Evolutionary conservation across 2,113 vertebrate species (phyloP), one percentile per base, ranked within the genome.

Genomic region (Rana temporaria): DNA sequence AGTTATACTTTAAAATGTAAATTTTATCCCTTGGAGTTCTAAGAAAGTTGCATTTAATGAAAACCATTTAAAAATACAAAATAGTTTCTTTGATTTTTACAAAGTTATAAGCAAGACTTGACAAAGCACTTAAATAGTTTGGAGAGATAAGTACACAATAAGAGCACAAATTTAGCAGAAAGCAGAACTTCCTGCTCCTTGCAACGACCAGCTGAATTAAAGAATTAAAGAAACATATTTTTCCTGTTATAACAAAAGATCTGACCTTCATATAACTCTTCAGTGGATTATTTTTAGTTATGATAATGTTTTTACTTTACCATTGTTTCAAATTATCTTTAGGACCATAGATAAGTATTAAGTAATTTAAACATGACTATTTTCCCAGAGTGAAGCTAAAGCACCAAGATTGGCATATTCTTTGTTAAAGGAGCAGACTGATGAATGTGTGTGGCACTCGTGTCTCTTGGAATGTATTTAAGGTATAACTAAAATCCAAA

Each of bases 211-310:
- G 18, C 19, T 19, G 20, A 34, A 30, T 30, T 30, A 30, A 30
- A 30, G 52, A 74, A 74, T 38, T 60, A 60, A 74, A 74, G 52
- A 7, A 79, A 68, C 32, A 38, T 34, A 59, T 26, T 68, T 79
- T 79, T 69, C 65, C 77, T 79, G 77, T 68, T 66, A 55, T 32
- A 55, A 78, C 62, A 78, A 78, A 64, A 59, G 24, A 38, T n/a
- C 26, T 66, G 63, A 78, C 62, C 63, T 66, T 78, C 22, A 66
- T 18, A 32, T 55, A 42, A 55, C 75, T 55, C 24, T 53, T 67
- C 9, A 78, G 2, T 26, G 16, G 26, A 62, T 64, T 63, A 60
- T 65, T 83, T 56, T 32, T 67, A 32, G 55, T 57, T 67, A 20
- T 77, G 5, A 17, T 55, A 72, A 34, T 65, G 38, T 42, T 20